phyloP scores from a whole-genome alignment of 2,888 invertebrate genomes.

The Dolichopus griseipennis region DNA sequence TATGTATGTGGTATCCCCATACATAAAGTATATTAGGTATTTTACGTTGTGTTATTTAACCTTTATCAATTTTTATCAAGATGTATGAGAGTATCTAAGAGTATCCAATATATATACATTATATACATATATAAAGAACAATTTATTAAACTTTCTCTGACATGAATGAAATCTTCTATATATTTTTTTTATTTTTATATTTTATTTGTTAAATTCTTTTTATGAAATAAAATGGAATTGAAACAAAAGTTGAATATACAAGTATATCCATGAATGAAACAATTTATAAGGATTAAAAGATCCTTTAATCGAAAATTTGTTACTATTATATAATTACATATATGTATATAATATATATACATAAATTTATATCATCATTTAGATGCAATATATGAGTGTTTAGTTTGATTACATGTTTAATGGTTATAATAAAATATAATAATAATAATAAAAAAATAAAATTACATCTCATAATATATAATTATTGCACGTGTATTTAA shows the following conservation, averaged over 20 bases:
- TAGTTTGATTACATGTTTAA: background rate
- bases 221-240: too few species aligned
- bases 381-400: too few species aligned
- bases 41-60: background rate
- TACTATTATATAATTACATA: background rate
- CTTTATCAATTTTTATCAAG: background rate
- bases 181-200: background rate
- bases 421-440: too few species aligned
- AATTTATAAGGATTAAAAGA: background rate
- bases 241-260: background rate
- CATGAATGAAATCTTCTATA: background rate
- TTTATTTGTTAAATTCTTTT: too few species aligned
- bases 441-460: too few species aligned
- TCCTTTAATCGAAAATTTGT: slow-evolving; percentile 2
- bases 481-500: too few species aligned
- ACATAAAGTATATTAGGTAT: too few species aligned
- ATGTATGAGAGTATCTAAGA: background rate
- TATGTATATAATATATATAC: too few species aligned
- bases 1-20: too few species aligned
- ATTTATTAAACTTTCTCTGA: background rate
- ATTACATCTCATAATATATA: too few species aligned
- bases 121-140: background rate
- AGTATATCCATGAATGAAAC: background rate
- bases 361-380: too few species aligned
- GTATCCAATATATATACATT: background rate